Conservation (phyloP, 2,888 invertebrate species). For the Pristionchus exspectatus region DNA sequence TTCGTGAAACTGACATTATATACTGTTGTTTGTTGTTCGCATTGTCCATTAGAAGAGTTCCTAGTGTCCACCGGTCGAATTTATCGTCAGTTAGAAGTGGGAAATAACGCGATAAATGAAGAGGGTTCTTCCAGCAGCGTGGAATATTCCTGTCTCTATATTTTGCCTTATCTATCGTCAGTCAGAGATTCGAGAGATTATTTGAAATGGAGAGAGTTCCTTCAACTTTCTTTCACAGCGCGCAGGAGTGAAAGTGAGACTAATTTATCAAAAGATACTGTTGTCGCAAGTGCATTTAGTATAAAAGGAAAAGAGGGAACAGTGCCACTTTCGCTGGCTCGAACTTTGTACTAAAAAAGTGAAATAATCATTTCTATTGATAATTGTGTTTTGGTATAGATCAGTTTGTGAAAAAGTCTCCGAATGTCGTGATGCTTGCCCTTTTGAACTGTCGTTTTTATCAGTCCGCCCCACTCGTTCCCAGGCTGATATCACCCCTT, state of each 20-base stretch:
- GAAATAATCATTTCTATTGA: no score
- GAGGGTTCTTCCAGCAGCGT: background rate
- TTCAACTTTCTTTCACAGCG: background rate
- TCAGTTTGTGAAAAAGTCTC: background rate
- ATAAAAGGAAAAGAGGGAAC: background rate
- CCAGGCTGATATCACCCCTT: background rate
- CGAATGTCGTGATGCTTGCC: background rate
- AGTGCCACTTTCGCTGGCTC: background rate
- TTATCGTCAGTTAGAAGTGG: background rate
- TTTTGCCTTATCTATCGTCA: no score
- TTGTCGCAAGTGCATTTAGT: slow-evolving; percentile 10
- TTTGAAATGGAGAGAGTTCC: background rate
- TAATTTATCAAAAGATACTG: background rate
- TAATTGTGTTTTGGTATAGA: no score
- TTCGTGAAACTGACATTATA: background rate
- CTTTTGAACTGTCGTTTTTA: background rate
- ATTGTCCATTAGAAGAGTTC: background rate
- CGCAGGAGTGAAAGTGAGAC: slow-evolving; percentile 22
- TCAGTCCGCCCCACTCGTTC: background rate
- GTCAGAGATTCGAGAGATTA: no score
- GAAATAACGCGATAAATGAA: background rate
- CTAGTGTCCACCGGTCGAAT: background rate
- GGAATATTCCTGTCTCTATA: no score
- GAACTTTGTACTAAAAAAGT: no score
- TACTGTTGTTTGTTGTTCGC: slow-evolving; percentile 7